Base-by-base conservation (phyloP, 2,888 invertebrate genomes). In the Seira sanloemensis region DNA sequence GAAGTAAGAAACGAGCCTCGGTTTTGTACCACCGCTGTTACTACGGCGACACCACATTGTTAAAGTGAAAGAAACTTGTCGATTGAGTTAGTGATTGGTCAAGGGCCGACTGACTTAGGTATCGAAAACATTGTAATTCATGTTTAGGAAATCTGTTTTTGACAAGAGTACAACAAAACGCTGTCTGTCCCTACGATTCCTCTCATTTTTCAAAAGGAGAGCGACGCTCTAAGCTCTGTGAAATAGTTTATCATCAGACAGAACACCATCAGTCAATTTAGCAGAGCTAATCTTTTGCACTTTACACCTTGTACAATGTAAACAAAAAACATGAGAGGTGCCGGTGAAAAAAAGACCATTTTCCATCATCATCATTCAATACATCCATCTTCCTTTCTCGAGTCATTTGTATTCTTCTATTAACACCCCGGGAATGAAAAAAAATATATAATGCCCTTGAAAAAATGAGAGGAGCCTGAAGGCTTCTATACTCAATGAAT, bases 191-290 rank as follows among this genome's bases (percentile, higher is more conserved):
- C 12, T 37, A 37, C 37, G 5, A 9, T 37, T 5, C 37, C 37
- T 37, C n/a, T n/a, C n/a, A n/a, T n/a, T n/a, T n/a, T n/a, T n/a
- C n/a, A n/a, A n/a, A n/a, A n/a, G n/a, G n/a, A n/a, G n/a, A n/a
- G n/a, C n/a, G n/a, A n/a, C n/a, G n/a, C n/a, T n/a, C n/a, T n/a
- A n/a, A n/a, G 23, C 21, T 62, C 62, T 23, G 62, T 62, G 62
- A 62, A 62, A 23, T 62, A 62, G 62, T 62, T 62, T 21, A 62
- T 62, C 62, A 62, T 62, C 50, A 62, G n/a, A 21, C 1, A 62
- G 23, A 62, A 62, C 62, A 62, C 62, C 62, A 21, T 62, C 62
- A 62, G 62, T 62, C 62, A 62, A 62, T 62, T 62, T 23, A 62
- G 12, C n/a, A 9, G 4, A 62, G 21, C 19, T 62, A 62, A 62